Evolutionary conservation across 2,888 invertebrate genomes (phyloP), one percentile per base, ranked within the genome.

Genomic region (Melieria omissa): DNA sequence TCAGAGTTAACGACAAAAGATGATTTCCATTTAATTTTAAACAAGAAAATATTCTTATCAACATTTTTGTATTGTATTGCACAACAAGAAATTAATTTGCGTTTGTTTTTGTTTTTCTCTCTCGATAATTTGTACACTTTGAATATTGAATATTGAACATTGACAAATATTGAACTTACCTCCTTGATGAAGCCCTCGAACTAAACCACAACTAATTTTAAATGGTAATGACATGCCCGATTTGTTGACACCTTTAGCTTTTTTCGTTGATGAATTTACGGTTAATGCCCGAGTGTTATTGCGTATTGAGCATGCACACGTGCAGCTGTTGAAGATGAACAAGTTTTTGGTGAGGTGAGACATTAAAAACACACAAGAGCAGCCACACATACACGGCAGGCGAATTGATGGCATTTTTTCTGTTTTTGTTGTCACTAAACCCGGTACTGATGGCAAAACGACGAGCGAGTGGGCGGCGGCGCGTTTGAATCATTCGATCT

Each of bases 281-380:
- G 29, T 29, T 29, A 29, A 29, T 29, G 29, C 29, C 29, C 29
- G 29, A 29, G 29, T 29, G 29, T 29, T 29, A 29, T 29, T 29
- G 29, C 29, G 29, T 29, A 29, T 29, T 29, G 29, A 29, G 29
- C 29, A 29, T 29, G 29, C 29, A 29, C 29, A 29, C 29, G 29
- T 29, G 29, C 29, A 29, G 29, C 29, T 29, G 29, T 29, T 29
- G 29, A 29, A 72, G 67, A 55, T 14, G 44, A 66, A 61, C 42
- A 52, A 49, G 60, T 67, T 67, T 72, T 81, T 84, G 85, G 85
- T 86, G 87, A 86, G 86, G 87, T 86, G 87, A 86, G 86, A 85
- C 86, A 86, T 87, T 86, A 84, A 83, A 83, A 83, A 83, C 84
- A 84, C 83, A 84, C 84, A 85, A 84, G 70, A 80, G 80, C 80